Conservation (phyloP, 2,888 invertebrate species). For the Cynaeus angustus region DNA sequence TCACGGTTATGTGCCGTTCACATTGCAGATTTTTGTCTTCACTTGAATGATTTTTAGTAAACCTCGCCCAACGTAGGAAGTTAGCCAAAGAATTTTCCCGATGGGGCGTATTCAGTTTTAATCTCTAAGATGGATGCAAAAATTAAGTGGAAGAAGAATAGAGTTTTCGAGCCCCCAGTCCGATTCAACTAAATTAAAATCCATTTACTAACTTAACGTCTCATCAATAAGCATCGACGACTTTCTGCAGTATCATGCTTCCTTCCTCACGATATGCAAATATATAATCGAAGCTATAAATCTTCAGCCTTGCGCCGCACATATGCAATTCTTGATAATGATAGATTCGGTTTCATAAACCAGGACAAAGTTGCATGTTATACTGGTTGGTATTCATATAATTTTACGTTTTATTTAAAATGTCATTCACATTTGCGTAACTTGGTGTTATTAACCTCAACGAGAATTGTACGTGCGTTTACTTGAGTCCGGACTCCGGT, state of each 20-base stretch:
- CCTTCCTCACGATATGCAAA: slow-evolving; percentile 25
- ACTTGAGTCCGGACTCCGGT: slow-evolving; percentile 1
- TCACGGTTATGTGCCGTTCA: slow-evolving; percentile 8
- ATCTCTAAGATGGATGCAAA: no score
- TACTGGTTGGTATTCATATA: slow-evolving; percentile 42
- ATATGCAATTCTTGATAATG: slow-evolving; percentile 30
- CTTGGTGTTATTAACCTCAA: slow-evolving; percentile 44
- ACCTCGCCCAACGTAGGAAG: slow-evolving; percentile 25
- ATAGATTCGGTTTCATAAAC: slow-evolving; percentile 43
- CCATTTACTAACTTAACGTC: no score
- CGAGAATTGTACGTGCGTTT: not conserved
- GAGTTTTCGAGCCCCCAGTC: no score
- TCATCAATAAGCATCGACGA: no score
- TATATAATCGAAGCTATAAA: slow-evolving; percentile 21
- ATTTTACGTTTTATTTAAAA: slow-evolving; percentile 44
- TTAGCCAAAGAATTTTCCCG: no score
- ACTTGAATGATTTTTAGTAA: slow-evolving; percentile 10
- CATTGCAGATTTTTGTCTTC: slow-evolving; percentile 13
- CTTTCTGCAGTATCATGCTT: no score
- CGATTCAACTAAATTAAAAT: no score
- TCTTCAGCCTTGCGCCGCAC: slow-evolving; percentile 13
- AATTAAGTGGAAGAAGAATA: no score
- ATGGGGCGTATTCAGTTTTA: no score
- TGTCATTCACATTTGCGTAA: slow-evolving; percentile 47
- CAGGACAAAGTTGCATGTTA: slow-evolving; percentile 38